Conservation (phyloP, 2,797 vertebrate species). For the Sarcoramphus papa region DNA sequence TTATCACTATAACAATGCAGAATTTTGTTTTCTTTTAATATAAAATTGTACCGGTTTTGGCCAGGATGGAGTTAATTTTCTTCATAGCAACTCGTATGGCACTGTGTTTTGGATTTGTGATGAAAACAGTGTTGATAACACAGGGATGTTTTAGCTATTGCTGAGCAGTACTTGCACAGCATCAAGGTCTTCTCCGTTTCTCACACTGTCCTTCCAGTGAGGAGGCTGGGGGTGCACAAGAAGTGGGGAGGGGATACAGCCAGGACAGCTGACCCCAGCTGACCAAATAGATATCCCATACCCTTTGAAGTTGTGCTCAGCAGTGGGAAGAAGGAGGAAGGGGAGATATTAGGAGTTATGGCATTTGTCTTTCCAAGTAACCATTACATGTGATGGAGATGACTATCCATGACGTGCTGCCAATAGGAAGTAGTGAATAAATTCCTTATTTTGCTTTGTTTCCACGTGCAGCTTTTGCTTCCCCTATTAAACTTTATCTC, state of each 20-base stretch:
- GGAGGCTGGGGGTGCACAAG: not conserved
- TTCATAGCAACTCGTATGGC: not conserved
- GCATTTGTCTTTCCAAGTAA: not conserved
- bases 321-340: not conserved
- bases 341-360: not conserved
- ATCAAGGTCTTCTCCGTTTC: not conserved
- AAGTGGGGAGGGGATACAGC: not conserved
- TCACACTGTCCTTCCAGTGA: accelerated
- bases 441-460: not conserved
- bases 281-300: not conserved
- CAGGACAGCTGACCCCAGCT: not conserved
- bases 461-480: not conserved
- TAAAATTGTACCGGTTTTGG: not conserved
- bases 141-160: not conserved
- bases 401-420: not conserved
- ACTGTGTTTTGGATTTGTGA: not conserved
- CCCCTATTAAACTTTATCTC: not conserved
- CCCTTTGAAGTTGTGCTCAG: not conserved
- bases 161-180: not conserved
- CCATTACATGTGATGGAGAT: not conserved
- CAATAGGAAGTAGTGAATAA: not conserved
- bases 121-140: not conserved
- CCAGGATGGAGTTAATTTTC: not conserved
- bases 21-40: not conserved
- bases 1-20: not conserved